These are phyloP conservation scores for Pseudolycoriella hygida DNA, from an alignment of 2,888 invertebrate species.

Conservation along the genomic window DNA sequence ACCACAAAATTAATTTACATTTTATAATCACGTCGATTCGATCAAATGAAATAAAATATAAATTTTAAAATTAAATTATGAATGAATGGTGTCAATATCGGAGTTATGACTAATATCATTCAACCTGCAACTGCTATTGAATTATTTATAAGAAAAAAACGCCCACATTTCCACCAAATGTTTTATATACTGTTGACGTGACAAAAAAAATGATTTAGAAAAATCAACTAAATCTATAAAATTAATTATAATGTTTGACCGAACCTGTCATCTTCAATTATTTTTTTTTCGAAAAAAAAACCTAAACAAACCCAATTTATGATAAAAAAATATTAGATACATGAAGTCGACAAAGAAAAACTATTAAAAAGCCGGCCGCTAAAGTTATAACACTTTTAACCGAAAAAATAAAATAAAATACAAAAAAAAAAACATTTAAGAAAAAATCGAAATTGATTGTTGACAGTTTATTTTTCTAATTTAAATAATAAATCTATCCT, in stretches of 20 bases:
- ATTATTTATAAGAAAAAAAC: no score
- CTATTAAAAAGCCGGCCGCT: background rate
- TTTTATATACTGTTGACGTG: background rate
- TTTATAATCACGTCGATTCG: no score
- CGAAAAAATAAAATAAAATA: background rate
- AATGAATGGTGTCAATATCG: no score
- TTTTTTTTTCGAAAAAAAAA: background rate
- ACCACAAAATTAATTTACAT: no score
- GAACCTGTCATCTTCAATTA: background rate
- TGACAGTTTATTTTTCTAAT: constrained; percentile 8
- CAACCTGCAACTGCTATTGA: no score
- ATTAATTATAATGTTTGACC: background rate
- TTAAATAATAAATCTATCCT: constrained; percentile 7
- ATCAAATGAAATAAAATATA: no score
- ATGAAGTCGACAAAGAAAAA: background rate
- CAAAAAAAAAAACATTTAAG: background rate
- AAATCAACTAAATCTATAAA: background rate
- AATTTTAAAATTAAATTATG: no score
- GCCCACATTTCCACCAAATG: background rate
- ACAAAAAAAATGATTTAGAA: background rate
- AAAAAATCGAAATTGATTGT: constrained; percentile 5
- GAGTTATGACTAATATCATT: no score
- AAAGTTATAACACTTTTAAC: background rate
- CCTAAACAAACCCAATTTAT: background rate
- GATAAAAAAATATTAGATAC: no score